Evolutionary conservation across 1,140 invertebrate genomes (phyloP).

Genomic region (Leptinotarsa lineolata): DNA sequence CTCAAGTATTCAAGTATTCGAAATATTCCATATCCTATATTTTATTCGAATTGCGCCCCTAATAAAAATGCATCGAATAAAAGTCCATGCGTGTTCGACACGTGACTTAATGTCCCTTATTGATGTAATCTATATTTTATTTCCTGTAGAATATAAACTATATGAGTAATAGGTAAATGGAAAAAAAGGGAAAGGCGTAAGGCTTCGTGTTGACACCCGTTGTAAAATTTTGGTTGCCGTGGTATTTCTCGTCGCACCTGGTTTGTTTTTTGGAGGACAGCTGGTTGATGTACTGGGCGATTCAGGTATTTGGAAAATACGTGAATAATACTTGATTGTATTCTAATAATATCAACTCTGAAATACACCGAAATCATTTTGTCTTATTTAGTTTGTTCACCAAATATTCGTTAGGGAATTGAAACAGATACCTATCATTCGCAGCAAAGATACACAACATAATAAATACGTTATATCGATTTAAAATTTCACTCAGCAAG

Average conservation of each 20-base stretch:
- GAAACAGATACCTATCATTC: no score
- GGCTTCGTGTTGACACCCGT: not conserved
- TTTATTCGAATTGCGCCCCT: no score
- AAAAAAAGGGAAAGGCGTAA: not conserved
- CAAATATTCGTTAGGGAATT: no score
- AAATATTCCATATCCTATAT: no score
- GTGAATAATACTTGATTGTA: no score
- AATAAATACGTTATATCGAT: no score
- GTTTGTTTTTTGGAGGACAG: not conserved
- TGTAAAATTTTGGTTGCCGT: not conserved
- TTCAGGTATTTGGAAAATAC: not conserved
- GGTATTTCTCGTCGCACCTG: not conserved
- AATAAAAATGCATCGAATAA: not conserved
- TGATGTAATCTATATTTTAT: conserved; percentile 1
- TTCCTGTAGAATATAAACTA: not conserved
- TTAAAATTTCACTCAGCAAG: no score
- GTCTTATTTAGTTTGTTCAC: no score
- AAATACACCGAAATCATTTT: no score
- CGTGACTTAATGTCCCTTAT: not conserved
- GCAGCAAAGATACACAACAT: no score
- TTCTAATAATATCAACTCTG: no score
- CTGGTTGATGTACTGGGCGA: not conserved
- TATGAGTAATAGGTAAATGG: not conserved
- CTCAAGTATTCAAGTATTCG: no score
- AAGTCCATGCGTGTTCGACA: not conserved